Percentiles rank a stretch among this genome's conserved stretches.
Conservation (phyloP, 2,888 invertebrate genomes). For the Coelopa pilipes region DNA sequence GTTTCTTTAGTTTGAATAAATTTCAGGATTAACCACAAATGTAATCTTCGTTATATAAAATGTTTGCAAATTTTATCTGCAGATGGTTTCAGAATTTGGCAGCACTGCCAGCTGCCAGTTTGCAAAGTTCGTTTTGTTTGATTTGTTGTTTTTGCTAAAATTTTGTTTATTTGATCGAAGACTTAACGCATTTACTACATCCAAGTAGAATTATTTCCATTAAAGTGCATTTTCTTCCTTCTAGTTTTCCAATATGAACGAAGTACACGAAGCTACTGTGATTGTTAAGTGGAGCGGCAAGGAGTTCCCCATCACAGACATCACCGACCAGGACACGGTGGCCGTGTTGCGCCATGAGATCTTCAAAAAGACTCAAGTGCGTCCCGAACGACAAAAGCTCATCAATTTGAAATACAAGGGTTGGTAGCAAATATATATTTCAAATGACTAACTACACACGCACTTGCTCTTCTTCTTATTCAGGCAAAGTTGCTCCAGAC, state of each 20-base stretch:
- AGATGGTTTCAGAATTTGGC: neutral
- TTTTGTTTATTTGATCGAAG: conserved; percentile 11
- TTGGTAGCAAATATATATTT: conserved; percentile 59
- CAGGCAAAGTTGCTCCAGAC: conserved; percentile 87
- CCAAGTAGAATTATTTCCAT: neutral
- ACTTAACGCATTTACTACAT: neutral
- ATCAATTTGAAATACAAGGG: conserved; percentile 94
- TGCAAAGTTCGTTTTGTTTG: neutral
- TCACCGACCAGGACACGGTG: conserved; percentile 83
- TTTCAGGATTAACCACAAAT: too few relatives aligned
- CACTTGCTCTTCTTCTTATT: conserved; percentile 34
- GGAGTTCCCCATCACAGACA: conserved; percentile 82
- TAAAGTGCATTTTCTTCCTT: neutral
- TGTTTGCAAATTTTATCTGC: neutral
- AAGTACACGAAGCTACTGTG: conserved; percentile 67
- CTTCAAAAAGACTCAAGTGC: conserved; percentile 87
- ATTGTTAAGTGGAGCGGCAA: conserved; percentile 94
- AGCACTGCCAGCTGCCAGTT: conserved; percentile 10
- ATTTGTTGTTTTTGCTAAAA: neutral
- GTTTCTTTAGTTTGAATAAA: too few relatives aligned
- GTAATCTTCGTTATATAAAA: too few relatives aligned
- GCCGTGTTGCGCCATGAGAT: conserved; percentile 83
- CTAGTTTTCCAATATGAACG: conserved; percentile 35
- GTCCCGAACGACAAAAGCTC: conserved; percentile 92
- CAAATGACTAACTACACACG: neutral